Evolutionary conservation across 2,797 vertebrate genomes (phyloP), one percentile per base, ranked within the genome.

Genomic region (Trematomus bernacchii): DNA sequence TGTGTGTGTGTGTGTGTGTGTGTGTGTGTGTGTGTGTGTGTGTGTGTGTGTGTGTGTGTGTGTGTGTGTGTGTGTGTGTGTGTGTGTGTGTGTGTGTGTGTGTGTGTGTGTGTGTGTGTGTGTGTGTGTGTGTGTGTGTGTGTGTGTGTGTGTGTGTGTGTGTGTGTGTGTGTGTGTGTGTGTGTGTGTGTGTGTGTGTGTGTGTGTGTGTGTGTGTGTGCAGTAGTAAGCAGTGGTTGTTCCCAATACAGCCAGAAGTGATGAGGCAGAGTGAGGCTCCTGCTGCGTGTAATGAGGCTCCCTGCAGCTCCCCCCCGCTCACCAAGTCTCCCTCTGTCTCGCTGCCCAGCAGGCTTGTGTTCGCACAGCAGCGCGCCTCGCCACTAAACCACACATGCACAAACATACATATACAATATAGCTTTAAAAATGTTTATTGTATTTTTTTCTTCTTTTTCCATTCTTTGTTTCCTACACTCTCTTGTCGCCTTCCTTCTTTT

Each of bases 241-340:
- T 90, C 82, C 85, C 82, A 83, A 71, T 91, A 73, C 86, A 90
- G 87, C 82, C 82, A 90, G 88, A 93, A 94, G 88, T 94, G 93
- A 94, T 94, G 90, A 93, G 87, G 87, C 90, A 90, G 87, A 92
- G 91, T 87, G 78, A 61, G 64, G 77, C 80, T 83, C 95, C 94
- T 87, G 94, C 95, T 95, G 95, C 79, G 92, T 87, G 77, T 95
- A 95, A 95, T 94, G 94, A 96, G 94, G 91, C 89, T 90, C 94
- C 95, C 95, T 86, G 87, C 90, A 85, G 95, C 63, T 93, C 82
- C 85, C 79, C 80, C 66, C 89, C 86, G 89, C 86, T 93, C 90
- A 86, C 92, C 80, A 77, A 78, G 79, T 83, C 86, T 90, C 86
- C 83, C 86, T 83, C 70, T 76, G 87, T 91, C 89, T 93, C 81